phyloP scores from a whole-genome alignment of 2,113 vertebrate species.

The Peromyscus californicus region DNA sequence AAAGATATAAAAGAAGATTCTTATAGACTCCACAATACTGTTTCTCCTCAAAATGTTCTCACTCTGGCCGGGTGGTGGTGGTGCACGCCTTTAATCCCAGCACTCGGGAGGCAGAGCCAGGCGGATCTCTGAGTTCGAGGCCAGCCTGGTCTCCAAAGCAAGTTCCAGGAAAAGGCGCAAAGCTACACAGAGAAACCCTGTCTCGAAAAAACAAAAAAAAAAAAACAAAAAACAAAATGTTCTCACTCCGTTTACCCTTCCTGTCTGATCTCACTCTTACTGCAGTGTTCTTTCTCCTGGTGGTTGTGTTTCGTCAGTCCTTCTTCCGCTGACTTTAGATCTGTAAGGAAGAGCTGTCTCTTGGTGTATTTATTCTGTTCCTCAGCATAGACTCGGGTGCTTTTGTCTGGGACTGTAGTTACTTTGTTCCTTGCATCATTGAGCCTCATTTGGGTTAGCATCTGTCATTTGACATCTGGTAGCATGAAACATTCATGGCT shows the following conservation, averaged over 20 bases:
- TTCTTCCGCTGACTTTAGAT: background rate
- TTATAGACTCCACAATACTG: background rate
- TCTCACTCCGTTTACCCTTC: background rate
- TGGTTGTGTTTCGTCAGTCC: background rate
- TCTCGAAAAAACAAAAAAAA: too few relatives aligned
- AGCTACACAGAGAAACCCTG: too few relatives aligned
- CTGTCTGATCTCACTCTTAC: background rate
- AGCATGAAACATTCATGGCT: background rate
- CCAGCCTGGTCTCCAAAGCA: too few relatives aligned
- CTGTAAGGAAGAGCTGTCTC: background rate
- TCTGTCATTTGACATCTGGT: background rate
- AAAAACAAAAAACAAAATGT: too few relatives aligned
- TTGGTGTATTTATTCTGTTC: background rate
- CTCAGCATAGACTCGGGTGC: background rate
- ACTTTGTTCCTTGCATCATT: background rate
- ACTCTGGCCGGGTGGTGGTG: too few relatives aligned
- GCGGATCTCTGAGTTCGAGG: too few relatives aligned
- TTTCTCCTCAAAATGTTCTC: background rate
- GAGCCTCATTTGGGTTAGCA: background rate
- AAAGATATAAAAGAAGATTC: background rate
- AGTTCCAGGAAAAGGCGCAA: too few relatives aligned
- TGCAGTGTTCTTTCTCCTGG: background rate
- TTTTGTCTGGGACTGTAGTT: background rate
- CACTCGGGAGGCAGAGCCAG: too few relatives aligned
- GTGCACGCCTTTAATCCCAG: too few relatives aligned